Conservation (phyloP, 2,888 invertebrate species). For the Tetrapedia diversipes region DNA sequence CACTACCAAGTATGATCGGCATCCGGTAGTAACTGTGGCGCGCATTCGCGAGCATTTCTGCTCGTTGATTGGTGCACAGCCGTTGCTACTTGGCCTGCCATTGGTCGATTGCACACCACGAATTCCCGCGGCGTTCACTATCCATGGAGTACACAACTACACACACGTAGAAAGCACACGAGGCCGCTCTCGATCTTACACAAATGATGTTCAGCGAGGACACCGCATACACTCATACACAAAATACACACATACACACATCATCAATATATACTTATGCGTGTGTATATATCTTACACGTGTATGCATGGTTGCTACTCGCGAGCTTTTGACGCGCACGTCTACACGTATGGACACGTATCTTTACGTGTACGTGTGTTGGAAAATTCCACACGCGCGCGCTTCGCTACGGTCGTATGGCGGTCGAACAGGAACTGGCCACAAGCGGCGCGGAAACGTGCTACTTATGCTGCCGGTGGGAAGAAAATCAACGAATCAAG, state of each 20-base stretch:
- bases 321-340: conserved; percentile 18
- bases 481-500: conserved; percentile 62
- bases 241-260: conserved; percentile 13
- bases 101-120: conserved; percentile 59
- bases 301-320: conserved; percentile 12
- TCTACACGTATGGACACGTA: background rate
- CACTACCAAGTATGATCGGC: conserved; percentile 66
- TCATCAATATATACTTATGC: background rate
- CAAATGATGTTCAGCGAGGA: conserved; percentile 33
- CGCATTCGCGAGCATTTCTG: conserved; percentile 68
- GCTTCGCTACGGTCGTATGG: conserved; percentile 64
- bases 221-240: conserved; percentile 26
- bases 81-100: conserved; percentile 61
- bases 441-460: conserved; percentile 74
- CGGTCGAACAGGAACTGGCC: conserved; percentile 77
- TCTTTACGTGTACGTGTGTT: conserved; percentile 23
- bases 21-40: conserved; percentile 71
- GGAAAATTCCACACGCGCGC: conserved; percentile 54
- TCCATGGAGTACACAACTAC: conserved; percentile 41
- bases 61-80: conserved; percentile 60
- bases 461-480: conserved; percentile 78
- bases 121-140: conserved; percentile 62
- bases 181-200: conserved; percentile 45
- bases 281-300: background rate
- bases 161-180: conserved; percentile 40